Base-by-base conservation (phyloP, 2,113 vertebrate species). In the Pyxicephalus adspersus region DNA sequence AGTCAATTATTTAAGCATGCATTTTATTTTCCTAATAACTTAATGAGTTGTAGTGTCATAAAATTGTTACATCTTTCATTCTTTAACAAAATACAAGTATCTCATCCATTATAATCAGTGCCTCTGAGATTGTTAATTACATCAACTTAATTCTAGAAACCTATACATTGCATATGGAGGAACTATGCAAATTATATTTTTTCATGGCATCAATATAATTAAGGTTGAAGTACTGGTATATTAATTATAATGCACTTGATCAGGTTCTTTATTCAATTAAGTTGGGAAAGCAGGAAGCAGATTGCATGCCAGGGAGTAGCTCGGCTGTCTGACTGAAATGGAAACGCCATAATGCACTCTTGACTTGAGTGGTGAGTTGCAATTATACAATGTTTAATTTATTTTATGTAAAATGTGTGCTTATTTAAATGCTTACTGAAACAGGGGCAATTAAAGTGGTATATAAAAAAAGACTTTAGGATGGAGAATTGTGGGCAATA, bases 161-260 rank as follows among this genome's bases (percentile, higher is more conserved):
- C 26, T 70, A 79, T 70, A 70, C 17, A 61, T 31, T 61, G 31
- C 31, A 79, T 50, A 70, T 60, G 77, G 52, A 79, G 45, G 77
- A 26, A 38, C 60, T 60, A 79, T 79, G 65, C 65, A 79, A 70
- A 60, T 79, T 5, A 26, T 70, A 34, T 57, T 60, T n/a, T 60
- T n/a, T 54, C 17, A 45, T 38, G 23, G 19, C 67, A 72, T 63
- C 66, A 72, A 72, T 26, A 80, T 80, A 80, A 80, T 80, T 72
- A 80, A 80, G 71, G 50, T 45, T 52, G 23, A 71, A 72, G 55
- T 45, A 64, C 66, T 64, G 50, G 34, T 80, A 71, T 54, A 51
- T 61, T 80, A 80, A 80, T 72, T 72, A 80, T 22, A 65, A 77
- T 77, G 75, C 34, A 54, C 75, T 77, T 65, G 61, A 77, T 45